Conservation (phyloP, 2,888 invertebrate species). For the Parnassius orleans region DNA sequence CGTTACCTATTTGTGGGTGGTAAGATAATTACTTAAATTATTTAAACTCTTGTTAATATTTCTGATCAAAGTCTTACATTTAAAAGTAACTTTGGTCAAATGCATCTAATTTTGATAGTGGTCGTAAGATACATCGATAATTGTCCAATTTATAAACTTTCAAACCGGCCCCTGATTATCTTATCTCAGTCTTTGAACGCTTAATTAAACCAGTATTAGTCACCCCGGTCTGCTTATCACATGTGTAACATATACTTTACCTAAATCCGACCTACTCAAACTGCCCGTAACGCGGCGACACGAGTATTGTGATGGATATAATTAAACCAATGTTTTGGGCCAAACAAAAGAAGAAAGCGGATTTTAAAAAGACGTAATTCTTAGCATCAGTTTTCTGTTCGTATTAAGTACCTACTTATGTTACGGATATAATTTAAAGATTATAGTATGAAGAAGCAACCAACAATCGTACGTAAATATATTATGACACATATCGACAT, state of each 20-base stretch:
- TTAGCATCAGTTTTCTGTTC: too few relatives aligned
- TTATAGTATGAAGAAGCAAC: too few relatives aligned
- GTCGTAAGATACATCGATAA: constrained; percentile 14
- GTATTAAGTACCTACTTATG: too few relatives aligned
- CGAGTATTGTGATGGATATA: constrained; percentile 72
- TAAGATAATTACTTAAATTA: too few relatives aligned
- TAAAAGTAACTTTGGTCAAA: not conserved
- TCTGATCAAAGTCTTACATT: not conserved
- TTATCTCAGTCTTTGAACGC: constrained; percentile 23
- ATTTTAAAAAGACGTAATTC: not conserved
- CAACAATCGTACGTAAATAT: too few relatives aligned
- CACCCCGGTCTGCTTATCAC: constrained; percentile 46
- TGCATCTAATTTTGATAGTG: too few relatives aligned
- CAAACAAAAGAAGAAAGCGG: constrained; percentile 36
- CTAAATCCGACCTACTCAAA: constrained; percentile 63
- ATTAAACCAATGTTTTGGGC: constrained; percentile 53
- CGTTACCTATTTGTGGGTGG: too few relatives aligned
- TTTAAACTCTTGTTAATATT: constrained; percentile 13
- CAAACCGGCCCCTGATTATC: constrained; percentile 19
- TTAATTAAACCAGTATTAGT: constrained; percentile 23
- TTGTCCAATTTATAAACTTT: constrained; percentile 19
- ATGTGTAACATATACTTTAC: constrained; percentile 43
- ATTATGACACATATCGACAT: too few relatives aligned
- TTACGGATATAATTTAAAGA: too few relatives aligned
- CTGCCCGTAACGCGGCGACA: constrained; percentile 59